Base-by-base conservation (phyloP, 2,888 invertebrate species). In the Diaprepes abbreviatus region DNA sequence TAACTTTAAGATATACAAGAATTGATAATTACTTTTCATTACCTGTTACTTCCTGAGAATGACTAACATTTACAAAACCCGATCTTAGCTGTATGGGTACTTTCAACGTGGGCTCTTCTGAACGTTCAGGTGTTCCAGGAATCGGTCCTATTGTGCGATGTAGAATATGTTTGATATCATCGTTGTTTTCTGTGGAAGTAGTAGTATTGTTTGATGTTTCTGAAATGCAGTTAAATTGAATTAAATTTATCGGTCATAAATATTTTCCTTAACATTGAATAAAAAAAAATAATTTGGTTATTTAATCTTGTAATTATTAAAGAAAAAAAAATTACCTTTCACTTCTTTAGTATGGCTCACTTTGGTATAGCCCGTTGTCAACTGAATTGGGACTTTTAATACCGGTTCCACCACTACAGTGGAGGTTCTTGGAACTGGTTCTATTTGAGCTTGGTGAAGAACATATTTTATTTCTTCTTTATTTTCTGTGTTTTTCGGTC, bases 91-190 rank as follows among this genome's bases (percentile, higher is more conserved):
- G 33, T 14, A 52, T 52, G 31, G 52, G 52, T 6, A 52, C 52
- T 35, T 52, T 52, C 0, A 52, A 5, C 5, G 33, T 0, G 1
- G 52, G 35, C 33, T 52, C 52, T 6, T 45, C 24, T 2, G 45
- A 24, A 6, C 6, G 3, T 6, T 21, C 24, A 7, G 24, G 6
- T 9, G 4, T 16, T 40, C 38, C 36, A 21, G 62, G 35, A 10
- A 62, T 50, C 6, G 62, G 62, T 40, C 33, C 50, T 21, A 62
- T 24, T 35, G 62, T 62, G 14, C 36, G 50, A 24, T 62, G 62
- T 7, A 62, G 9, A 17, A 50, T 50, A 1, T 62, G 36, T 3
- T 31, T 54, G 10, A 63, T 9, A 2, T 63, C 54, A 5, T 24
- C 38, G 19, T 59, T 45, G 12, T 17, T 17, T 6, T 52, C 52